Base-by-base conservation (phyloP, 2,113 vertebrate species). In the Nymphicus hollandicus region DNA sequence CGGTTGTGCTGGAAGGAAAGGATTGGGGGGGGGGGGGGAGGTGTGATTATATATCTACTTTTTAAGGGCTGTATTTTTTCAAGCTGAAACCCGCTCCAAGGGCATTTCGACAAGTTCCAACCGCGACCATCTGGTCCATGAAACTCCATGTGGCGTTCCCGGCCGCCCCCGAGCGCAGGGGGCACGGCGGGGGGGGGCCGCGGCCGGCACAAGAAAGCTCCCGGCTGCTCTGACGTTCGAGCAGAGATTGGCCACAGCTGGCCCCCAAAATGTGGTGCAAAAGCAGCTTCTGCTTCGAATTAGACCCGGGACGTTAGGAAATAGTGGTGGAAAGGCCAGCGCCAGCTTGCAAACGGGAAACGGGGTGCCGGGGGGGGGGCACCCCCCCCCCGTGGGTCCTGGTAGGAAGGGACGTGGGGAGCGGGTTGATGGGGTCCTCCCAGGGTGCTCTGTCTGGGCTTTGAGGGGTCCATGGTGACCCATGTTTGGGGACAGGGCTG, bases 221-320 rank as follows among this genome's bases (percentile, higher is more conserved):
- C 96, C 96, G 95, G 96, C 96, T 96, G 96, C 96, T 97, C 95
- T 96, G 96, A 96, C 94, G 96, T 96, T 95, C 28, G 94, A 95
- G 63, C 81, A 76, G 85, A 96, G 96, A 96, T 96, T 96, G 94
- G 96, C 97, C 94, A 95, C 97, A 97, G 97, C 97, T 97, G 97
- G 97, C 88, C 95, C 91, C 91, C 37, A 89, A 96, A 96, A 96
- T 96, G 95, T 96, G 95, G 97, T 70, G 72, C 95, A 95, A 96
- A 97, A 97, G 94, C 93, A 95, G 91, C 90, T 97, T 94, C 97
- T 97, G 97, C 97, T 97, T 97, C 63, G 12, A 91, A 97, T 97
- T 97, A 97, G 83, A 46, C 61, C 37, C 65, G 27, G 94, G 96
- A 81, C 79, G 31, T 92, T 93, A 93, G 94, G 95, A 95, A 96